phyloP scores from a whole-genome alignment of 2,888 invertebrate species.

The Stenchaetothrips biformis region DNA sequence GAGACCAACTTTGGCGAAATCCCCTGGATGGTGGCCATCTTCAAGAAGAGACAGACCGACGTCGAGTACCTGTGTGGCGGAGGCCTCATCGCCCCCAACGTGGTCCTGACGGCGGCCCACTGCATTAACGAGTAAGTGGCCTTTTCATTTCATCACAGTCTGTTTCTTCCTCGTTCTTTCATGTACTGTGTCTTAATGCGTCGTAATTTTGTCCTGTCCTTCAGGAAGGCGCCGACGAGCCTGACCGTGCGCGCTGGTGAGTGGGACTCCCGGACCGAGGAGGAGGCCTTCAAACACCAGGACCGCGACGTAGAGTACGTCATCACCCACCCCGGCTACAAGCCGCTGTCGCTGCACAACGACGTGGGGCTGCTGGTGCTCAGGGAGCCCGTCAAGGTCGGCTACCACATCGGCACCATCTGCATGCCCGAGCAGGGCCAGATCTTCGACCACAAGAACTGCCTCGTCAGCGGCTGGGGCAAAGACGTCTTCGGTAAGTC shows the following conservation, averaged over 20 bases:
- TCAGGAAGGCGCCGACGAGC: constrained; percentile 35
- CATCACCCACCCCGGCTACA: constrained; percentile 54
- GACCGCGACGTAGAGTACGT: constrained; percentile 55
- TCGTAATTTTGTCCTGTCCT: background rate
- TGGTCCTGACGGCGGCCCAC: constrained; percentile 77
- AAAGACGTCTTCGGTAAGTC: constrained; percentile 63
- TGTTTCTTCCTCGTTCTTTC: background rate
- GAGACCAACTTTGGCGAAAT: constrained; percentile 74
- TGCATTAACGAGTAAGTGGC: constrained; percentile 55
- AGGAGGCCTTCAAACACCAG: constrained; percentile 63
- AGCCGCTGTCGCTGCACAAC: constrained; percentile 57
- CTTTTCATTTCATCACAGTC: background rate
- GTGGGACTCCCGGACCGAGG: constrained; percentile 75
- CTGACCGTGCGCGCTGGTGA: constrained; percentile 64
- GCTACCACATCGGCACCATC: constrained; percentile 63
- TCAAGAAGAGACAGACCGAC: constrained; percentile 54
- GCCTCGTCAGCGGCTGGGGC: constrained; percentile 77
- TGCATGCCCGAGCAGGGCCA: constrained; percentile 61
- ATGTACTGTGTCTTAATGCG: background rate
- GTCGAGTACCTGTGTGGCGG: constrained; percentile 72
- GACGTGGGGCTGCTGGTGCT: constrained; percentile 64
- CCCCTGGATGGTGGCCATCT: constrained; percentile 76
- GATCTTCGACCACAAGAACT: constrained; percentile 51
- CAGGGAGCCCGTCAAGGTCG: constrained; percentile 51
- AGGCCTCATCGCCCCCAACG: constrained; percentile 67